Evolutionary conservation across 2,888 invertebrate species (phyloP).

Genomic region (Caenorhabditis wallacei): DNA sequence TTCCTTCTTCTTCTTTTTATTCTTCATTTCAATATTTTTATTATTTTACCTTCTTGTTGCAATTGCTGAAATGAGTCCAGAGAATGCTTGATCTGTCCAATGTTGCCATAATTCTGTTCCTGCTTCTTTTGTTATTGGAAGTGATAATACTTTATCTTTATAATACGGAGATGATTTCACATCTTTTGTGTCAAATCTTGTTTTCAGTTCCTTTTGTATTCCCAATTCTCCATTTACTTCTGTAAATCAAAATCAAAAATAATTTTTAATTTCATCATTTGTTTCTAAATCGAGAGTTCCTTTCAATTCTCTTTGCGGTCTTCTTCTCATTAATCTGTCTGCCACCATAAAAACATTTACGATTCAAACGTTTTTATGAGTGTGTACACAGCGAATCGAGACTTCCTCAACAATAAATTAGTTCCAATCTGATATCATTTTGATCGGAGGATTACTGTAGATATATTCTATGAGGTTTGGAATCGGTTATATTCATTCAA

Average conservation of each 20-base stretch:
- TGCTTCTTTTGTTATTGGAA: constrained; percentile 37
- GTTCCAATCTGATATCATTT: constrained; percentile 6
- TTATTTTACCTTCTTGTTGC: constrained; percentile 45
- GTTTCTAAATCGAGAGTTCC: constrained; percentile 9
- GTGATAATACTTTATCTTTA: constrained; percentile 38
- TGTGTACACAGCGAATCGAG: constrained; percentile 27
- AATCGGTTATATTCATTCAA: neutral
- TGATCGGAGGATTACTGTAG: constrained; percentile 17
- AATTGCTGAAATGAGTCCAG: constrained; percentile 61
- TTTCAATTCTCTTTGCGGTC: neutral
- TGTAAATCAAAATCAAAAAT: constrained; percentile 15
- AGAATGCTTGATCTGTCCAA: constrained; percentile 63
- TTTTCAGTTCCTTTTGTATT: constrained; percentile 38
- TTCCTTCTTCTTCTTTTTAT: too few species aligned
- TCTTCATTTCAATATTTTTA: neutral
- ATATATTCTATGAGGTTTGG: neutral
- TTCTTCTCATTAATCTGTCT: constrained; percentile 25
- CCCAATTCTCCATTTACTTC: constrained; percentile 4
- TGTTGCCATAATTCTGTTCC: constrained; percentile 56
- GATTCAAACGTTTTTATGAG: constrained; percentile 22
- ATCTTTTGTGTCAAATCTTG: constrained; percentile 22
- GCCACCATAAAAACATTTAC: constrained; percentile 34
- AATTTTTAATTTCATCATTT: neutral
- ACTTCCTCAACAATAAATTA: constrained; percentile 17
- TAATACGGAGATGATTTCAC: constrained; percentile 49